These are phyloP conservation scores for Grammomys surdaster DNA, from an alignment of 2,113 vertebrate species.

Conservation along the genomic window DNA sequence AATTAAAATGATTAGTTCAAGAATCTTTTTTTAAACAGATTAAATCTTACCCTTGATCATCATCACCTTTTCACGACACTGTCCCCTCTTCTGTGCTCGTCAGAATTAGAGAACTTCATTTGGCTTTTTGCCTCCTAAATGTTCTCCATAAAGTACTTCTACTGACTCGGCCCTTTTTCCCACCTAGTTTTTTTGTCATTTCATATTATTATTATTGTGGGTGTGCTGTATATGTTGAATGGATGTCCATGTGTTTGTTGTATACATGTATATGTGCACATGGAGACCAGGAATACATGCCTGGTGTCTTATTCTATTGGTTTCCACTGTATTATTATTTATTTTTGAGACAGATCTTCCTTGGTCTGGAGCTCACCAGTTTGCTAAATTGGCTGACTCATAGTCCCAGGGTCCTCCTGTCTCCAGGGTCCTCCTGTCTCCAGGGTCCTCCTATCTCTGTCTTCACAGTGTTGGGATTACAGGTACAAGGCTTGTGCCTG, in stretches of 20 bases:
- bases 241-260: not conserved
- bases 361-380: not conserved
- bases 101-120: not conserved
- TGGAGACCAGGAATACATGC: not conserved
- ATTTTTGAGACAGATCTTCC: not conserved
- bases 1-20: not conserved
- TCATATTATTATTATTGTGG: not conserved
- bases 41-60: not conserved
- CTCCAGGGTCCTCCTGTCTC: too few relatives aligned
- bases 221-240: not conserved
- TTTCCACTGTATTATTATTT: not conserved
- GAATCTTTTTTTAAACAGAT: not conserved
- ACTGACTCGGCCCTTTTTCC: not conserved
- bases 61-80: not conserved
- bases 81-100: not conserved
- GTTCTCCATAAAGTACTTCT: not conserved
- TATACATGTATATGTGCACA: not conserved
- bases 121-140: not conserved
- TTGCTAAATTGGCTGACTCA: not conserved
- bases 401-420: not conserved
- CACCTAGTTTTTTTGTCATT: not conserved
- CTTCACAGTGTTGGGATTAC: not conserved
- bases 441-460: too few relatives aligned
- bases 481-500: not conserved
- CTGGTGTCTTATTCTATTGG: not conserved